phyloP scores from a whole-genome alignment of 2,113 vertebrate genomes.

The Ptychochromis oligacanthus region DNA sequence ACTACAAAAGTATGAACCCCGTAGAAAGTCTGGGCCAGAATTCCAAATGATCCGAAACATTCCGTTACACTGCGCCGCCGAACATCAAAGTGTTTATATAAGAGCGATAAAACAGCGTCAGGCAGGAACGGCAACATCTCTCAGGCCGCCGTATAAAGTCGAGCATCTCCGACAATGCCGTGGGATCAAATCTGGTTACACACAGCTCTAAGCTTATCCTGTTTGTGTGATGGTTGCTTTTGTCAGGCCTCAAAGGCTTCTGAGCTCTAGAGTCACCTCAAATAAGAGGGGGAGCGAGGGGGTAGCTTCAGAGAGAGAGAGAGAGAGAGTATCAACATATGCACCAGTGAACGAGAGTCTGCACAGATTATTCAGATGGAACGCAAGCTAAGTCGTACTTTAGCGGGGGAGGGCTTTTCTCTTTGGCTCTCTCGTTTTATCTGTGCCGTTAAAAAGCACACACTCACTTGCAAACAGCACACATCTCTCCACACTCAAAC shows the following conservation, averaged over 20 bases:
- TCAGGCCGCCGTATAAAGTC: background rate
- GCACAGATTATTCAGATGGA: slow-evolving; percentile 24
- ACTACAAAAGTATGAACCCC: background rate
- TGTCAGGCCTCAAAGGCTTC: slow-evolving; percentile 62
- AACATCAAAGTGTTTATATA: background rate
- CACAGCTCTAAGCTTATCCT: slow-evolving; percentile 42
- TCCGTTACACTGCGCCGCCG: background rate
- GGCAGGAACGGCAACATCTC: background rate
- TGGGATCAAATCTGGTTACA: slow-evolving; percentile 59
- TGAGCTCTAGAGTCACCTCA: slow-evolving; percentile 33
- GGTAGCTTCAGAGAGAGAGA: background rate
- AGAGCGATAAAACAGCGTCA: background rate
- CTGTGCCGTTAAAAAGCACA: background rate
- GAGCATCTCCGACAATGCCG: slow-evolving; percentile 29
- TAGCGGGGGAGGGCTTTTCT: background rate
- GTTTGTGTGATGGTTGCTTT: slow-evolving; percentile 55
- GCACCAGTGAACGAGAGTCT: background rate
- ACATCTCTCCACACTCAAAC: slow-evolving; percentile 23
- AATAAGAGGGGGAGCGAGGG: background rate
- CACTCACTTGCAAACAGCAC: background rate
- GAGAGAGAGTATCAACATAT: slow-evolving; percentile 28
- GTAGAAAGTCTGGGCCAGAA: background rate
- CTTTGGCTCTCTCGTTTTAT: background rate
- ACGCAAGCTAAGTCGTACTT: background rate
- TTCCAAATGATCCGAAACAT: background rate